Evolutionary conservation across 2,888 invertebrate genomes (phyloP).

Genomic region (Notocelia uddmanniana): DNA sequence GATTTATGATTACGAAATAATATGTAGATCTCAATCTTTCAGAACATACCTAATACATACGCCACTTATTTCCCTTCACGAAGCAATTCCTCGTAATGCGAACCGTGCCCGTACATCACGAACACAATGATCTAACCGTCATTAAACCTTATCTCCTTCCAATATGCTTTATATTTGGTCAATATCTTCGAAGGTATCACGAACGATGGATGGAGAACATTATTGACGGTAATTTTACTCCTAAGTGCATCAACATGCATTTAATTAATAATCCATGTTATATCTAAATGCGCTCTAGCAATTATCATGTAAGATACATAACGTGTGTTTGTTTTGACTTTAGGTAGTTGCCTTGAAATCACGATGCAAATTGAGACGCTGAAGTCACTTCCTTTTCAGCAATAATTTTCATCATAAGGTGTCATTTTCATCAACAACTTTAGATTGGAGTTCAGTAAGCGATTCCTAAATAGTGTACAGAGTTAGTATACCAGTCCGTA

Average conservation of each 20-base stretch:
- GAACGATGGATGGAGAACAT: constrained; percentile 6
- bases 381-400: constrained; percentile 4
- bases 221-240: constrained; percentile 23
- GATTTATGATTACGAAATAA: background rate
- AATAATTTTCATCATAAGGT: background rate
- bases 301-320: constrained; percentile 15
- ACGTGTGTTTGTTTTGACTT: background rate
- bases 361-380: background rate
- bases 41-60: background rate
- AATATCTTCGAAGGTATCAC: constrained; percentile 7
- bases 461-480: background rate
- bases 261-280: constrained; percentile 9
- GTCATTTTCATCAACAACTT: too few relatives aligned
- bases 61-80: constrained; percentile 18
- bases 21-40: constrained; percentile 10
- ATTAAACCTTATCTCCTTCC: background rate
- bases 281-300: constrained; percentile 7
- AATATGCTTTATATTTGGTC: background rate
- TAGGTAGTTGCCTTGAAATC: background rate
- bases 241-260: constrained; percentile 5
- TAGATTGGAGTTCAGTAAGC: background rate
- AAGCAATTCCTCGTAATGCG: constrained; percentile 27
- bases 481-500: background rate
- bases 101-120: background rate
- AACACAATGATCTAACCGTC: background rate